Evolutionary conservation across 2,797 vertebrate genomes (phyloP).

Genomic region (Rhincodon typus): DNA sequence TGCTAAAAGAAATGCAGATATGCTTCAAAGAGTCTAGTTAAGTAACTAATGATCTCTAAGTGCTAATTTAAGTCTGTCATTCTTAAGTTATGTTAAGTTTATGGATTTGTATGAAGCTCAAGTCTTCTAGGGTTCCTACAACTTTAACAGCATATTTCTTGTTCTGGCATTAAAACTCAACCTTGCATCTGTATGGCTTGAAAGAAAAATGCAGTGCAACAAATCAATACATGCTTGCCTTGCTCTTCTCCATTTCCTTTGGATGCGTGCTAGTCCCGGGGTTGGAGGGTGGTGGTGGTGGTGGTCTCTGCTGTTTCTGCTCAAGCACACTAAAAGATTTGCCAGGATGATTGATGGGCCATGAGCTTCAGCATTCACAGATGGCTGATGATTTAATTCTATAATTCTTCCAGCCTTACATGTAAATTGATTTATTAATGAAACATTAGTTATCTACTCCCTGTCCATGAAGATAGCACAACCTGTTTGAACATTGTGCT

Average conservation of each 20-base stretch:
- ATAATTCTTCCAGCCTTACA: conserved; percentile 28
- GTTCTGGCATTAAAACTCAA: neutral
- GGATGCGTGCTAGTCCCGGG: neutral
- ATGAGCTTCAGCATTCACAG: conserved; percentile 20
- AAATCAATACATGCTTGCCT: neutral
- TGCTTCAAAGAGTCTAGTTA: neutral
- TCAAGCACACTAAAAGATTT: conserved; percentile 20
- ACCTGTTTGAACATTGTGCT: neutral
- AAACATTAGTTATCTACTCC: conserved; percentile 7
- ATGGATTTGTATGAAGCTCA: neutral
- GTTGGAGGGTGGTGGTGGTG: too few species aligned
- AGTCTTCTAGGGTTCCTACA: neutral
- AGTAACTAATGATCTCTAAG: neutral
- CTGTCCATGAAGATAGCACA: neutral
- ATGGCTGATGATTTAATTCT: conserved; percentile 29
- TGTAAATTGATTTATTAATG: conserved; percentile 33
- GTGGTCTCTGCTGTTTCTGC: neutral
- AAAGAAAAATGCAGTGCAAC: neutral
- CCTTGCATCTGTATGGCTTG: neutral
- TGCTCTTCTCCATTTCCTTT: neutral
- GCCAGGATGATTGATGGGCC: conserved; percentile 27
- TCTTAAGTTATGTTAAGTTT: neutral
- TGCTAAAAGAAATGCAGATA: neutral
- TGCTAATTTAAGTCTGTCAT: neutral
- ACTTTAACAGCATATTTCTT: neutral